phyloP scores from a whole-genome alignment of 2,888 invertebrate genomes.

The Drosophila rellima region DNA sequence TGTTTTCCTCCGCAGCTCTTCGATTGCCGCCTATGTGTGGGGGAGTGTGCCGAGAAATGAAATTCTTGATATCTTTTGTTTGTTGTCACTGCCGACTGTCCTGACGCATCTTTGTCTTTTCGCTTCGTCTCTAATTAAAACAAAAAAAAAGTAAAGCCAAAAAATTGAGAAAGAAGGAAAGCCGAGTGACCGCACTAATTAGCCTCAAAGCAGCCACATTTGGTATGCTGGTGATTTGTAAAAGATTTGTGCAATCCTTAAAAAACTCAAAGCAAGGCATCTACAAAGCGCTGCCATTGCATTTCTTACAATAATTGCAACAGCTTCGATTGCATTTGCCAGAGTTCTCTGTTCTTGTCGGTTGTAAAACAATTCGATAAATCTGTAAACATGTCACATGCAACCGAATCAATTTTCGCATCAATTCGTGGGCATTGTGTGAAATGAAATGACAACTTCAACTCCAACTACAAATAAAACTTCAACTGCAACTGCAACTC shows the following conservation, averaged over 20 bases:
- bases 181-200: constrained; percentile 85
- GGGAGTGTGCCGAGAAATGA: constrained; percentile 71
- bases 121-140: constrained; percentile 83
- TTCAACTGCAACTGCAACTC: constrained; percentile 18
- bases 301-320: constrained; percentile 63
- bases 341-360: constrained; percentile 28
- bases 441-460: constrained; percentile 67
- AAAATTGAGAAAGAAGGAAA: constrained; percentile 21
- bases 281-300: constrained; percentile 46
- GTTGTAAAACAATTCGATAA: constrained; percentile 61
- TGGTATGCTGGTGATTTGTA: constrained; percentile 78
- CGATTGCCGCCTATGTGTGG: constrained; percentile 57
- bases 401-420: constrained; percentile 84
- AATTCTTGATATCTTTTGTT: constrained; percentile 82
- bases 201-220: constrained; percentile 84
- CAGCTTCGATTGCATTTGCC: constrained; percentile 13
- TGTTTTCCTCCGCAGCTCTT: constrained; percentile 35
- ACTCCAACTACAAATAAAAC: constrained; percentile 39
- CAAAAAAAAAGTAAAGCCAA: constrained; percentile 48
- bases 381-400: constrained; percentile 83
- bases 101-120: constrained; percentile 81
- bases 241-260: constrained; percentile 68
- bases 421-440: constrained; percentile 79
- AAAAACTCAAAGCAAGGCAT: constrained; percentile 16
- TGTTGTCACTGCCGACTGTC: constrained; percentile 76